Percentiles rank a stretch among this genome's conserved stretches.
phyloP scores from a whole-genome alignment of 2,888 invertebrate species.

The Melieria picta region DNA sequence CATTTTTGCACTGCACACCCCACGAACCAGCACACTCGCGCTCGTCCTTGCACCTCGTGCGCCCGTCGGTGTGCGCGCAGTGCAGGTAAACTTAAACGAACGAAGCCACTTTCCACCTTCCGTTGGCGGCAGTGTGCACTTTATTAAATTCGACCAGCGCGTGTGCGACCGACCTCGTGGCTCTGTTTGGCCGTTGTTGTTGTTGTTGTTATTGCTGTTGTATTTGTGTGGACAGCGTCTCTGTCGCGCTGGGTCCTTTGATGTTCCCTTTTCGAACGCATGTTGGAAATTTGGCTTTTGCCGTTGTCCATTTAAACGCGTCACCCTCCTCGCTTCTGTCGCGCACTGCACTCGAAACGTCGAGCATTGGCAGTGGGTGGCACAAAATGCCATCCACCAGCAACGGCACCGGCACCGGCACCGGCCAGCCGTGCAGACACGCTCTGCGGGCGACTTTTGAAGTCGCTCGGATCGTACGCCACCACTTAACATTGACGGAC shows the following conservation, averaged over 20 bases:
- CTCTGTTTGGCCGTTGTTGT: not conserved
- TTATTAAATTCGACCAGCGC: not conserved
- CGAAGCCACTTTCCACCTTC: not conserved
- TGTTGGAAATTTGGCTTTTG: not conserved
- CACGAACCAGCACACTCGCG: too few relatives aligned
- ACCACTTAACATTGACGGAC: not conserved
- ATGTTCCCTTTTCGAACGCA: not conserved
- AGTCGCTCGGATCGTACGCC: not conserved
- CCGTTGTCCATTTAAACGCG: not conserved
- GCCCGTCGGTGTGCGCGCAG: too few relatives aligned
- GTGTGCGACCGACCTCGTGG: not conserved
- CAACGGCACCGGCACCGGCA: not conserved
- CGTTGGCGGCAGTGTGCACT: not conserved
- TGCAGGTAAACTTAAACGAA: constrained; percentile 1
- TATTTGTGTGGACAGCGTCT: not conserved
- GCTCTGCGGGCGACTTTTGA: not conserved
- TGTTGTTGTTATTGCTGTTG: not conserved
- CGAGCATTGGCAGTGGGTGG: not conserved
- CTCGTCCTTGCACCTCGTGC: too few relatives aligned
- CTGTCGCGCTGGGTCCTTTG: too few relatives aligned
- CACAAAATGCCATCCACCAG: not conserved
- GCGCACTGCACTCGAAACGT: not conserved
- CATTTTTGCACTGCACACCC: too few relatives aligned
- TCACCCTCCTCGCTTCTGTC: not conserved
- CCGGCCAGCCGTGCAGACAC: not conserved